Conservation (phyloP, 2,113 vertebrate species). For the Ailurus styani region DNA sequence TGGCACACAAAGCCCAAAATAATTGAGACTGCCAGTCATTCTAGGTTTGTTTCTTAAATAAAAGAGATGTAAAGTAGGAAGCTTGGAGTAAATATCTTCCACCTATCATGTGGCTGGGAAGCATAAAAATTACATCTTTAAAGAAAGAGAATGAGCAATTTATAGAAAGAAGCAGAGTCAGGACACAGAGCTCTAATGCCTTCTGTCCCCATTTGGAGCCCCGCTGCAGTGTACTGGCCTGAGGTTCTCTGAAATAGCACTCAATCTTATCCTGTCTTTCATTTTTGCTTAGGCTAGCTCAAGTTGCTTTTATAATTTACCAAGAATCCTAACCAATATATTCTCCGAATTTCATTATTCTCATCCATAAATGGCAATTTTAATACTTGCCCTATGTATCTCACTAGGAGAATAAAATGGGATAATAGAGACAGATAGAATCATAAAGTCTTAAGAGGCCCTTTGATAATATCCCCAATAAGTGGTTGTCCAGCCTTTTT, state of each 20-base stretch:
- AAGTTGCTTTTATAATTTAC: not conserved
- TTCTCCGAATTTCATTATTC: not conserved
- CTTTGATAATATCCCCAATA: not conserved
- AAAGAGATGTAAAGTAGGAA: not conserved
- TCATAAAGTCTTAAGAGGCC: not conserved
- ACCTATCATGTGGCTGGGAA: not conserved
- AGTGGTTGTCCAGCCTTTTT: not conserved
- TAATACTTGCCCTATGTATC: not conserved
- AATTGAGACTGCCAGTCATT: not conserved
- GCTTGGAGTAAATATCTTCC: not conserved
- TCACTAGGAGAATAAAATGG: not conserved
- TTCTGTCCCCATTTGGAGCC: not conserved
- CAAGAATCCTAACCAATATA: not conserved
- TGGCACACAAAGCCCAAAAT: not conserved
- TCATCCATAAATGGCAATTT: not conserved
- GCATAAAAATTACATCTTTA: not conserved
- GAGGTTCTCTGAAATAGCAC: not conserved
- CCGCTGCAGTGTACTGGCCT: not conserved
- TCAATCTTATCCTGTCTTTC: not conserved
- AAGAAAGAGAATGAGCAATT: not conserved
- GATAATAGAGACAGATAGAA: slow-evolving; percentile 8
- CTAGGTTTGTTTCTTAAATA: not conserved
- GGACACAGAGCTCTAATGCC: not conserved
- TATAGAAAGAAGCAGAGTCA: not conserved
- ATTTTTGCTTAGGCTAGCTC: not conserved